Evolutionary conservation across 2,888 invertebrate species (phyloP).

Genomic region (Eupsilia transversa): DNA sequence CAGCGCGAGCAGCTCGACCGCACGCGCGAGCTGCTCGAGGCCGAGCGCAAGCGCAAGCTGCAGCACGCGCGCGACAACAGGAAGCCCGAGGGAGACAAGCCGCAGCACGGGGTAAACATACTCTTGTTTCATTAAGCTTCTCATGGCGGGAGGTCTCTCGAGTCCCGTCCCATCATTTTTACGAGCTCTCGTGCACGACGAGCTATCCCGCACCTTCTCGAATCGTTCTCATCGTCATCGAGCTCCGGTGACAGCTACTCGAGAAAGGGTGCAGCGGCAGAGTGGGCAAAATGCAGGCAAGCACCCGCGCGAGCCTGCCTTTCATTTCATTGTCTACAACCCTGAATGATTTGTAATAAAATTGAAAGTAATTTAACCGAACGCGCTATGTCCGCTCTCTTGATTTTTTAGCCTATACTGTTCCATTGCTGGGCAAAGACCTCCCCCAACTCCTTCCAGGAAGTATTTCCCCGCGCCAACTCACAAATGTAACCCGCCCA

Average conservation of each 20-base stretch:
- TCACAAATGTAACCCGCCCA: not conserved
- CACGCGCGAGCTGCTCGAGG: conserved; percentile 86
- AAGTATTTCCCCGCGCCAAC: not conserved
- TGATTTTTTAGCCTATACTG: not conserved
- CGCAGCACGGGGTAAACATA: conserved; percentile 27
- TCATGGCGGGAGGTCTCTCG: too few species aligned
- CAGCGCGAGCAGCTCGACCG: conserved; percentile 87
- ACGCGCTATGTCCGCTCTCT: not conserved
- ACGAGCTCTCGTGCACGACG: not conserved
- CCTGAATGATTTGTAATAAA: not conserved
- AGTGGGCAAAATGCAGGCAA: not conserved
- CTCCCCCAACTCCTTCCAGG: not conserved
- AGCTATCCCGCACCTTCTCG: not conserved
- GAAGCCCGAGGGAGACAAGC: conserved; percentile 75
- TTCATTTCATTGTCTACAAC: not conserved
- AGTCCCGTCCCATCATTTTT: too few species aligned
- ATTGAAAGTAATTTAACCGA: not conserved
- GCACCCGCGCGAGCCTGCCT: too few species aligned
- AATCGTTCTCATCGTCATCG: not conserved
- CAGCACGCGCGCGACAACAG: conserved; percentile 87
- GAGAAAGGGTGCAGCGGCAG: not conserved
- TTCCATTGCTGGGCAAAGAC: not conserved
- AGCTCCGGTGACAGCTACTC: not conserved
- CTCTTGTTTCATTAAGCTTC: not conserved
- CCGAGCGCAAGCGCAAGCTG: conserved; percentile 87